These are phyloP conservation scores for Diachasmimorpha longicaudata DNA, from an alignment of 1,140 invertebrate species.

Conservation along the genomic window DNA sequence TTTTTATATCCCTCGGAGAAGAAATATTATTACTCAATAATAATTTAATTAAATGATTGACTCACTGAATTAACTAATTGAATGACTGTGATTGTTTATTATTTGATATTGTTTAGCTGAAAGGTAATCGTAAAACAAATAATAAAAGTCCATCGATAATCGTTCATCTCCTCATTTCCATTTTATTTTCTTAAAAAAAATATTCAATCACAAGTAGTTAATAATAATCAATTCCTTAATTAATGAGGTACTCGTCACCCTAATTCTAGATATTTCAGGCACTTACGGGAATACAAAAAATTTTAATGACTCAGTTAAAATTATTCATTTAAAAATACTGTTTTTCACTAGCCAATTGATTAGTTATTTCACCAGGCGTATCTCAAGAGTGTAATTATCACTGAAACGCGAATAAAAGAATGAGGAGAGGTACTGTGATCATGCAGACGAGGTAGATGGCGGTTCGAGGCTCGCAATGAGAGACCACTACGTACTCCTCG, in stretches of 20 bases:
- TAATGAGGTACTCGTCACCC: neutral
- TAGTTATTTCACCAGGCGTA: neutral
- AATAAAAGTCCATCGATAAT: too few species aligned
- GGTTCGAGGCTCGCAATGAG: constrained; percentile 76
- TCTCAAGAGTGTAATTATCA: constrained; percentile 34
- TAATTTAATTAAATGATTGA: too few species aligned
- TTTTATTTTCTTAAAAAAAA: neutral
- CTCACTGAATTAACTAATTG: too few species aligned
- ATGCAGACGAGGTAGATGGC: constrained; percentile 73
- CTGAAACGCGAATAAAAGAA: constrained; percentile 77
- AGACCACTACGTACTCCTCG: constrained; percentile 74
- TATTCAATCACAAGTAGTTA: neutral
- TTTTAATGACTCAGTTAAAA: neutral
- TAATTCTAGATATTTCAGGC: neutral
- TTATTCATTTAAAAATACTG: constrained; percentile 1
- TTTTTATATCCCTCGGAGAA: too few species aligned
- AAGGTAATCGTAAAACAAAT: too few species aligned
- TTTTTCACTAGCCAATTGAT: neutral
- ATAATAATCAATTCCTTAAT: neutral
- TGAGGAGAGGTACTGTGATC: constrained; percentile 72
- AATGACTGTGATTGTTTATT: too few species aligned
- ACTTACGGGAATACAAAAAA: neutral
- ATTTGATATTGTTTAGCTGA: too few species aligned
- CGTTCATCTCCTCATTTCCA: neutral
- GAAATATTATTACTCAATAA: too few species aligned